These are phyloP conservation scores for Rhea americana DNA, from an alignment of 2,113 vertebrate genomes.

Conservation along the genomic window DNA sequence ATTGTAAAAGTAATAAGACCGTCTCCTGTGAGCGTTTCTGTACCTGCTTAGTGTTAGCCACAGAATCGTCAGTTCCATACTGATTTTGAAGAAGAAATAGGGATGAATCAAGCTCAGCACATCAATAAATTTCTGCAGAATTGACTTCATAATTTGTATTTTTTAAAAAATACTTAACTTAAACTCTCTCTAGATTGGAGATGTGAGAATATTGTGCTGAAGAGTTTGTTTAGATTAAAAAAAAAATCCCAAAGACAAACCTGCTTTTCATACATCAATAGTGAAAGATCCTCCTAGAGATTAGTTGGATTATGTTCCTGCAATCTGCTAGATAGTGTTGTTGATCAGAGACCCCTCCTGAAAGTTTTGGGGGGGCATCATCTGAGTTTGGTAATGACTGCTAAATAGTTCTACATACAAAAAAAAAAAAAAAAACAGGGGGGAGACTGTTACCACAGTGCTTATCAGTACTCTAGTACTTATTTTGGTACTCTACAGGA, in stretches of 20 bases:
- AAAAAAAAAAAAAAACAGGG: background rate
- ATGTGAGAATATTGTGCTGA: background rate
- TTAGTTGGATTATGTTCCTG: background rate
- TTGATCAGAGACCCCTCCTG: background rate
- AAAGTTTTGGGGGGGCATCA: background rate
- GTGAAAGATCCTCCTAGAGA: background rate
- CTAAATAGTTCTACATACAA: background rate
- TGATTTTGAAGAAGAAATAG: conserved; percentile 8
- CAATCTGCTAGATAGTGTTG: background rate
- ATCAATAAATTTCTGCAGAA: background rate
- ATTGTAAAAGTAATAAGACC: background rate
- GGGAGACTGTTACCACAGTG: background rate
- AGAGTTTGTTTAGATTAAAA: background rate
- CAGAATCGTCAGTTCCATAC: background rate
- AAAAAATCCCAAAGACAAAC: background rate
- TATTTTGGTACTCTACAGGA: background rate
- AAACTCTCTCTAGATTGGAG: background rate
- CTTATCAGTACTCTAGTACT: background rate
- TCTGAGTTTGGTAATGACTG: background rate
- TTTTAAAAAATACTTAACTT: background rate
- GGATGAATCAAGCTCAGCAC: background rate
- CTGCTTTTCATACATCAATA: background rate
- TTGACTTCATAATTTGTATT: background rate
- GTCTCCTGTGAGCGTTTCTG: background rate
- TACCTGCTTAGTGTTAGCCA: background rate